A percentile compares a stretch with the other conserved stretches of the same genome.
Conservation (phyloP, 2,888 invertebrate genomes). For the Heliconius cydno region DNA sequence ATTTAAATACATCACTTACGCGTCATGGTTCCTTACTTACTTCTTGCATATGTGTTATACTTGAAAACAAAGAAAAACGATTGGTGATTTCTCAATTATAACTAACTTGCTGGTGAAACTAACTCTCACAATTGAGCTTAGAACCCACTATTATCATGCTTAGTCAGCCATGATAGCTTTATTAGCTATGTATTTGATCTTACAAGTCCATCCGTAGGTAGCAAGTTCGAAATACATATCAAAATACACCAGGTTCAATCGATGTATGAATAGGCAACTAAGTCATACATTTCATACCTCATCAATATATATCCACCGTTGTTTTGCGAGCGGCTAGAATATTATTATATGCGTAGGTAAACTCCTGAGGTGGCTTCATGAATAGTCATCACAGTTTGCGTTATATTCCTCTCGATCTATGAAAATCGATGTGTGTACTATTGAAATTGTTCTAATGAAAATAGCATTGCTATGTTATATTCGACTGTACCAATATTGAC, state of each 20-base stretch:
- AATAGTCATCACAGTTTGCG: constrained; percentile 41
- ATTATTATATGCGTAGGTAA: constrained; percentile 40
- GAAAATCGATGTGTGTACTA: constrained; percentile 19
- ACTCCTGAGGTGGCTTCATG: constrained; percentile 38
- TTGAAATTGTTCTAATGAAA: constrained; percentile 11
- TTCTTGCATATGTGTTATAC: too few relatives aligned
- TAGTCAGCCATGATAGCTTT: not conserved
- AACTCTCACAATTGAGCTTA: not conserved
- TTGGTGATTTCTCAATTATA: too few relatives aligned
- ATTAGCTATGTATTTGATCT: not conserved
- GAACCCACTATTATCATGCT: not conserved
- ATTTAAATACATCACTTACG: too few relatives aligned
- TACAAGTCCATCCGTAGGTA: not conserved
- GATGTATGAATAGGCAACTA: constrained; percentile 25
- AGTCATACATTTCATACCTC: constrained; percentile 21
- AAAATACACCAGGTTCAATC: not conserved
- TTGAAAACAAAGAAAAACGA: too few relatives aligned
- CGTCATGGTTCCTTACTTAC: too few relatives aligned
- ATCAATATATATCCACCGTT: constrained; percentile 28
- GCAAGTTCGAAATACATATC: constrained; percentile 8
- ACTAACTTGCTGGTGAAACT: too few relatives aligned
- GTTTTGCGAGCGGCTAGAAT: constrained; percentile 31
- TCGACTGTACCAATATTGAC: too few relatives aligned
- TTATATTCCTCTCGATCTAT: constrained; percentile 20
- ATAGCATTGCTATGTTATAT: not conserved